Base-by-base conservation (phyloP, 2,888 invertebrate genomes). In the Drosophila emarginata region DNA sequence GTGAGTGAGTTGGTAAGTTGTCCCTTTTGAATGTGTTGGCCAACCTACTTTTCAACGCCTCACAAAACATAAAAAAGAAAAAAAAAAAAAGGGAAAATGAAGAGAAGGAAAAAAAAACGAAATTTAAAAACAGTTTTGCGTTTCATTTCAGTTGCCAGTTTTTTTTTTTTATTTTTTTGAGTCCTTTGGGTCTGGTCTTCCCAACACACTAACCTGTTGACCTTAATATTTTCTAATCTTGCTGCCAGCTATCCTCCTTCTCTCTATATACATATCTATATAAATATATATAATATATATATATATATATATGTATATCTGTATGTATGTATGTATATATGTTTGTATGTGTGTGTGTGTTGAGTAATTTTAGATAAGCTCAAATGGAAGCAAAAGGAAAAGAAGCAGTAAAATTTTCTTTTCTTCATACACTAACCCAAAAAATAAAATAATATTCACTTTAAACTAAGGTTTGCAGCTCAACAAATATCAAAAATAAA, bases 201-300 rank as follows among this genome's bases (percentile, higher is more conserved):
- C 21, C 80, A 82, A 65, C 86, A 81, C 77, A 83, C 82, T 85
- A 85, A 85, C 84, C 84, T 85, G 84, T 85, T 85, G 84, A 85
- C 84, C 84, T 86, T 86, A 85, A 86, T 85, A 84, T 85, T 84
- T 84, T 81, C 80, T 81, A 80, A 84, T 82, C 83, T 84, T 81
- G 76, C 80, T 81, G 77, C 77, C 79, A 73, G 57, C 63, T 53
- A 37, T 56, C 59, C 72, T 72, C 36, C 57, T 61, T 40, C 59
- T 39, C 61, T 61, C 18, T 12, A 61, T 59, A 37, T 37, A 12
- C n/a, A 37, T 37, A 4, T 26, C 26, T 37, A n/a, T 37, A n/a
- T n/a, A n/a, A 4, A 37, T n/a, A 37, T 4, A 37, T 45, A 45
- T 15, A 45, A 45, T 15, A 45, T 37, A 12, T n/a, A 37, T 37